Conservation (phyloP, 1,140 invertebrate genomes). For the Myzus persicae region DNA sequence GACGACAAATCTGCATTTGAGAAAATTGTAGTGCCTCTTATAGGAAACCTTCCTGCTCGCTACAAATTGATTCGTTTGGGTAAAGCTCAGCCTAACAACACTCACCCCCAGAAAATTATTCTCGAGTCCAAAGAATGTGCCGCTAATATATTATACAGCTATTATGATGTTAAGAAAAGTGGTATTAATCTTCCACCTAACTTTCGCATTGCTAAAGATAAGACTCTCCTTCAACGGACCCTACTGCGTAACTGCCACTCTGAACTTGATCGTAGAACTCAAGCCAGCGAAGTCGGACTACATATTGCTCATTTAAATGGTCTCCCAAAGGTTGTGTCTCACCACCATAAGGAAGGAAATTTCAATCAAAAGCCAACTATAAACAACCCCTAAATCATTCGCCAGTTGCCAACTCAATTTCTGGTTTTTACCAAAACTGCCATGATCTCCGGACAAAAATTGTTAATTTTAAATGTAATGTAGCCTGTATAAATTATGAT, state of each 20-base stretch:
- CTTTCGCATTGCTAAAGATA: neutral
- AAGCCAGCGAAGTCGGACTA: neutral
- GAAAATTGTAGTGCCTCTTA: neutral
- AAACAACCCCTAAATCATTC: neutral
- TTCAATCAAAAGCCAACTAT: neutral
- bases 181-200: neutral
- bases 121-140: constrained; percentile 3
- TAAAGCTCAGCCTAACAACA: neutral
- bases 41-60: neutral
- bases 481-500: neutral
- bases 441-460: constrained; percentile 13
- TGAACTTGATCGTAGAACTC: constrained; percentile 7
- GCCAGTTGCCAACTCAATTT: neutral
- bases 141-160: neutral
- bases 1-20: neutral
- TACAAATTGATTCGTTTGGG: neutral
- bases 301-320: neutral
- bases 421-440: constrained; percentile 5
- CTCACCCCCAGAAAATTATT: neutral
- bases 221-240: neutral
- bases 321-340: neutral
- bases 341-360: neutral
- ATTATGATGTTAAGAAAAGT: neutral
- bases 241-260: neutral
- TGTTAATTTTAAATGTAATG: constrained; percentile 17